A percentile compares a stretch with the other conserved stretches of the same genome.
Evolutionary conservation across 23 tunicate species (phyloP).

Genomic region (Styela plicata): DNA sequence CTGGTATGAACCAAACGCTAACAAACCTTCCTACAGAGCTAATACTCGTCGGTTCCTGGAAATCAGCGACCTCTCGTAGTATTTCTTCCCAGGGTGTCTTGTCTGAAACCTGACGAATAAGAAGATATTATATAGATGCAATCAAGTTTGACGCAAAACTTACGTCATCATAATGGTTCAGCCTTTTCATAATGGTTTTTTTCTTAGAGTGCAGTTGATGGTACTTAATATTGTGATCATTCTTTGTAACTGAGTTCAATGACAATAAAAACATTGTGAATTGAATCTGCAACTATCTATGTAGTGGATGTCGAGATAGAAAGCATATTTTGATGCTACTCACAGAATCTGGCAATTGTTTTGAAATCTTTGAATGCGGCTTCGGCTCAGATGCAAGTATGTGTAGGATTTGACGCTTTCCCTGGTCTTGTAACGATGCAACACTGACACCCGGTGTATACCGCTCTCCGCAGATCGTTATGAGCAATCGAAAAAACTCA

Average conservation of each 20-base stretch:
- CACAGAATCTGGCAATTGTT: conserved; percentile 45
- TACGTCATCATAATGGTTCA: too few relatives aligned
- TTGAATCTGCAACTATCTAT: too few relatives aligned
- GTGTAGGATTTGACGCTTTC: conserved; percentile 59
- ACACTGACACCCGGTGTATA: conserved; percentile 43
- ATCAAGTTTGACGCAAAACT: too few relatives aligned
- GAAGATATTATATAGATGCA: too few relatives aligned
- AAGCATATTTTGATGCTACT: too few relatives aligned
- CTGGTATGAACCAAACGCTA: too few relatives aligned
- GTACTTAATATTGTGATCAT: too few relatives aligned
- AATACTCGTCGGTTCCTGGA: conserved; percentile 25
- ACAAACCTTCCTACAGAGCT: conserved; percentile 59
- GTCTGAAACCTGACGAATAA: conserved; percentile 1
- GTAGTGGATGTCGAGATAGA: too few relatives aligned
- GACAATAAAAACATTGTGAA: too few relatives aligned
- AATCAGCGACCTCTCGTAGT: conserved; percentile 67
- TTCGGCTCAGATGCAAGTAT: conserved; percentile 68
- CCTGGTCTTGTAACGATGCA: conserved; percentile 26
- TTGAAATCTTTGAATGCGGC: conserved; percentile 77
- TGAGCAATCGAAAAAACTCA: conserved; percentile 46
- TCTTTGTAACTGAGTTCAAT: too few relatives aligned
- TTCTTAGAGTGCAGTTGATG: too few relatives aligned
- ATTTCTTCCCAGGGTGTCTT: conserved; percentile 60
- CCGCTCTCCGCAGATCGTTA: conserved; percentile 56
- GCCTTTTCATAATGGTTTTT: too few relatives aligned